Percentiles rank a stretch among this genome's conserved stretches.
phyloP scores from a whole-genome alignment of 2,113 vertebrate species.

The Dasypus novemcinctus region DNA sequence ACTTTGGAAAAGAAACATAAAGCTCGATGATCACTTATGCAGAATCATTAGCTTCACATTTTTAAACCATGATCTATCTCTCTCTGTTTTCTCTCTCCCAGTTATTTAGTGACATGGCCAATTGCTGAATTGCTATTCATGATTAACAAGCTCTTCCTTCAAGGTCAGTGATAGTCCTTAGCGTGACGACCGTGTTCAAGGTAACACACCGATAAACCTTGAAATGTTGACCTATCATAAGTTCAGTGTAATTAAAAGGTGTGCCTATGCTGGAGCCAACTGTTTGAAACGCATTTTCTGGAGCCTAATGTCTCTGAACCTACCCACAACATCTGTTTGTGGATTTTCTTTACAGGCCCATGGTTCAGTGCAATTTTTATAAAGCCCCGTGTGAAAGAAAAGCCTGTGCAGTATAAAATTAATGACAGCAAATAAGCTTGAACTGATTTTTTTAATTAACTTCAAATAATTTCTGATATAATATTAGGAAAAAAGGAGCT shows the following conservation, averaged over 20 bases:
- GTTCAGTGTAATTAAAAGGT: conserved; percentile 52
- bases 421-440: neutral
- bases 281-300: conserved; percentile 9
- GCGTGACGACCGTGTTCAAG: conserved; percentile 24
- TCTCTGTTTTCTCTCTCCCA: neutral
- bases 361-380: conserved; percentile 2
- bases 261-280: conserved; percentile 17
- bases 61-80: neutral
- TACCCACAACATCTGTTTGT: neutral
- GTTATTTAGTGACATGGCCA: conserved; percentile 26
- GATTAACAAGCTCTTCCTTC: conserved; percentile 59
- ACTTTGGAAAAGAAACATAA: neutral
- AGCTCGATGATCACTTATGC: neutral
- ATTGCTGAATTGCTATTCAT: conserved; percentile 28
- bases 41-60: neutral
- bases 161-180: conserved; percentile 56
- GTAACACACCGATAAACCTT: conserved; percentile 43
- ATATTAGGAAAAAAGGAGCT: neutral
- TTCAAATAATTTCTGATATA: neutral
- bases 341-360: neutral
- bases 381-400: neutral
- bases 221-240: neutral
- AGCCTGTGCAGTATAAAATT: neutral
- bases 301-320: conserved; percentile 13
- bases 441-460: neutral